Base-by-base conservation (phyloP, 2,888 invertebrate genomes). In the Gastrophysa polygoni region DNA sequence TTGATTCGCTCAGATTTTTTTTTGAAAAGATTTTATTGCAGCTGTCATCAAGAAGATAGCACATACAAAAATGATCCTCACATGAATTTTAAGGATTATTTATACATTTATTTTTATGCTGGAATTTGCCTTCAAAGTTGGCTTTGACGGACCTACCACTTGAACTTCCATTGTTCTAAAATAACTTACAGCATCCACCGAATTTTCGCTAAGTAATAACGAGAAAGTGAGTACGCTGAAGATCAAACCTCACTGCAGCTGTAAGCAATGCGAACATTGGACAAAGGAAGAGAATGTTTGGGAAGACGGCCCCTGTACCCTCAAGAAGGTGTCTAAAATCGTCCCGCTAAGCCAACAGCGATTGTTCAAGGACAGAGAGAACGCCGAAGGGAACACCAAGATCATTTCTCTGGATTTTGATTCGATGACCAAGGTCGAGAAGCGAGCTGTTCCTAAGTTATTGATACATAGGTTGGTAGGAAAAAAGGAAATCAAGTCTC, bases 391-490 rank as follows among this genome's bases (percentile, higher is more conserved):
- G n/a, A 28, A 46, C 1, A 29, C 29, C n/a, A 34, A 61, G 11
- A 71, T 75, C 47, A 57, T 69, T 10, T 66, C 71, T 0, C 8
- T 72, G 5, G 65, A 71, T 43, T 72, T 69, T 51, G 51, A 55
- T 5, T 59, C 62, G 1, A 66, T 73, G 69, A 69, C 65, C 0
- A 68, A 65, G 34, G 52, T 75, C 17, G 69, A 75, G 17, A 75
- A 73, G 49, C 68, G 69, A 43, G 52, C 68, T 5, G 60, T 64
- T 34, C 57, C 56, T 11, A 74, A 73, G 49, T 32, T 75, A 16
- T 60, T 77, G 11, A 71, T 76, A 17, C 76, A 77, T 59, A 71
- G 76, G 73, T 75, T 56, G 4, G n/a, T n/a, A n/a, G n/a, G n/a
- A n/a, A n/a, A n/a, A n/a, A n/a, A n/a, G n/a, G n/a, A n/a, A n/a